phyloP scores from a whole-genome alignment of 2,888 invertebrate species.

The Amblyteles armatorius region DNA sequence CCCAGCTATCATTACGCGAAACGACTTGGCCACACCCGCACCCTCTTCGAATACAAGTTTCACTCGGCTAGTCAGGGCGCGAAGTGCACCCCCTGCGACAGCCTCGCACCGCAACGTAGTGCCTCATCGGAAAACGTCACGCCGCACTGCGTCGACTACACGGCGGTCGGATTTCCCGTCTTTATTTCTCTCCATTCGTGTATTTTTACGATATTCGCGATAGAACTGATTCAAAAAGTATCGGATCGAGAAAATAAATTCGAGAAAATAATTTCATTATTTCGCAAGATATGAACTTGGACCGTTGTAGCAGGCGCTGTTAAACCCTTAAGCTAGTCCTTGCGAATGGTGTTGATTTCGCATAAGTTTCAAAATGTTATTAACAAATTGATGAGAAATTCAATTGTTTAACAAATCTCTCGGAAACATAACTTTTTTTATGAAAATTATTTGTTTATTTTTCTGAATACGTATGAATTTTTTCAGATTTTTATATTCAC shows the following conservation, averaged over 20 bases:
- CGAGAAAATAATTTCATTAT: neutral
- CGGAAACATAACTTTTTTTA: no score
- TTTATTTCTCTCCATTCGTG: neutral
- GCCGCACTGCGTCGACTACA: conserved; percentile 32
- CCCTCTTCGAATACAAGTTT: conserved; percentile 12
- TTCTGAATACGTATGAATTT: no score
- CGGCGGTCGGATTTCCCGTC: neutral
- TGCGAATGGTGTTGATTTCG: no score
- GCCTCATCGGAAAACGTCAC: conserved; percentile 29
- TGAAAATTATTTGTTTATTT: no score
- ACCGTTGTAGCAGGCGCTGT: neutral
- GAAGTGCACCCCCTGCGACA: conserved; percentile 22
- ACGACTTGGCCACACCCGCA: conserved; percentile 56
- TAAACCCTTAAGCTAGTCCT: neutral
- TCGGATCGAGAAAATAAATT: neutral
- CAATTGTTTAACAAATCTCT: no score
- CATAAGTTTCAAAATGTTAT: no score
- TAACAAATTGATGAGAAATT: no score
- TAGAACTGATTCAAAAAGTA: neutral
- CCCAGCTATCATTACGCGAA: conserved; percentile 63
- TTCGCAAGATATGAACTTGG: neutral
- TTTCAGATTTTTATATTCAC: no score
- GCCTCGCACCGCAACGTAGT: conserved; percentile 24
- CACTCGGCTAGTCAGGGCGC: conserved; percentile 27
- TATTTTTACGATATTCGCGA: neutral